Percentiles rank a stretch among this genome's conserved stretches.
Conservation (phyloP, 2,113 vertebrate species). For the Aegotheles bennettii region DNA sequence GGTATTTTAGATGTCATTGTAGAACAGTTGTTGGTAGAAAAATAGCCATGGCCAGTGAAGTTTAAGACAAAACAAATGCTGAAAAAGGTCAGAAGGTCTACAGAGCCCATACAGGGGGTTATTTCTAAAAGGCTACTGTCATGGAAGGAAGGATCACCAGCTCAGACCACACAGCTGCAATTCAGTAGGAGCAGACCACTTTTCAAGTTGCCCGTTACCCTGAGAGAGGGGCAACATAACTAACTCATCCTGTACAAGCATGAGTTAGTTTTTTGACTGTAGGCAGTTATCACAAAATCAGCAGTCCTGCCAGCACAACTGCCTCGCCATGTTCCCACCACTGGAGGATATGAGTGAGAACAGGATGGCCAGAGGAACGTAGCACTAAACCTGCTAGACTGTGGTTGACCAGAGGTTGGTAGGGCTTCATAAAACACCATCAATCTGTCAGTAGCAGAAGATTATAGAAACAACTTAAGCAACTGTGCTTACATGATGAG, state of each 20-base stretch:
- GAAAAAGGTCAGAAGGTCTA: not conserved
- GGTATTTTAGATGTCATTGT: not conserved
- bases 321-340: not conserved
- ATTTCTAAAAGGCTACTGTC: not conserved
- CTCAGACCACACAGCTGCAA: not conserved
- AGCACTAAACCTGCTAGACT: not conserved
- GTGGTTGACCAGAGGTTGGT: not conserved
- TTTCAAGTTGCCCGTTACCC: not conserved
- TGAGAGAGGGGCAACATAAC: not conserved
- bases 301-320: not conserved
- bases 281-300: not conserved
- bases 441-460: not conserved
- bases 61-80: not conserved
- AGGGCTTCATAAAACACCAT: not conserved
- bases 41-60: not conserved
- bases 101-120: not conserved
- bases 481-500: not conserved
- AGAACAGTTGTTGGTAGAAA: not conserved
- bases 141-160: not conserved
- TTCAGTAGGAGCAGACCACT: not conserved
- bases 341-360: not conserved
- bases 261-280: not conserved
- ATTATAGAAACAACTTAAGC: not conserved
- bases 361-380: rapidly evolving
- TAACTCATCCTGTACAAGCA: not conserved